A percentile compares a stretch with the other conserved stretches of the same genome.
phyloP scores from a whole-genome alignment of 1,140 invertebrate species.

The Drosophila quadrilineata region DNA sequence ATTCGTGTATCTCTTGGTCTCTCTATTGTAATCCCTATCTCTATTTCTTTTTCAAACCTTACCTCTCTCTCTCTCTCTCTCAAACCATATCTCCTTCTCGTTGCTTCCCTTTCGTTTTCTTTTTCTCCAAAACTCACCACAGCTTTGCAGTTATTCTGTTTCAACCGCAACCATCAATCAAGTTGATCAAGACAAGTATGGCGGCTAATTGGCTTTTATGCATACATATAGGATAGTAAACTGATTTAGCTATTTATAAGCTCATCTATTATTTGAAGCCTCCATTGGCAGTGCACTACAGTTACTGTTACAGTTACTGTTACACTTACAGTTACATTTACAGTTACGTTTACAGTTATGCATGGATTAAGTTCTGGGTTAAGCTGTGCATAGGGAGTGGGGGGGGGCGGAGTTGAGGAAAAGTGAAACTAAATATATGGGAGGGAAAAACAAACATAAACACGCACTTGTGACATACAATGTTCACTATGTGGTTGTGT shows the following conservation, averaged over 20 bases:
- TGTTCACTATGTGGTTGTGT: background rate
- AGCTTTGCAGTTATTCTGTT: too few relatives aligned
- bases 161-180: too few relatives aligned
- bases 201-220: too few relatives aligned
- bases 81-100: background rate
- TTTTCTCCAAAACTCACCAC: too few relatives aligned
- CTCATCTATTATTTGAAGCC: constrained; percentile 25
- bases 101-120: too few relatives aligned
- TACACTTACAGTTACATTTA: too few relatives aligned
- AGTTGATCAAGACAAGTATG: too few relatives aligned
- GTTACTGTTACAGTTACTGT: too few relatives aligned
- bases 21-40: background rate
- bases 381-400: too few relatives aligned
- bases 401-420: background rate
- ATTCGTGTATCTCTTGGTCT: background rate
- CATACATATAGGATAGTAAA: too few relatives aligned
- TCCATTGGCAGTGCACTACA: background rate
- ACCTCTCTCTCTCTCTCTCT: background rate
- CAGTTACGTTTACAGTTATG: too few relatives aligned
- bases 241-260: constrained; percentile 23
- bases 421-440: constrained; percentile 21
- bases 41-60: background rate
- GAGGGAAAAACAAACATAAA: background rate
- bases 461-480: background rate
- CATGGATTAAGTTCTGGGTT: constrained; percentile 25